A percentile compares a stretch with the other conserved stretches of the same genome.
These are phyloP conservation scores for Atherinosoma microstoma DNA, from an alignment of 2,797 vertebrate species.

Conservation along the genomic window DNA sequence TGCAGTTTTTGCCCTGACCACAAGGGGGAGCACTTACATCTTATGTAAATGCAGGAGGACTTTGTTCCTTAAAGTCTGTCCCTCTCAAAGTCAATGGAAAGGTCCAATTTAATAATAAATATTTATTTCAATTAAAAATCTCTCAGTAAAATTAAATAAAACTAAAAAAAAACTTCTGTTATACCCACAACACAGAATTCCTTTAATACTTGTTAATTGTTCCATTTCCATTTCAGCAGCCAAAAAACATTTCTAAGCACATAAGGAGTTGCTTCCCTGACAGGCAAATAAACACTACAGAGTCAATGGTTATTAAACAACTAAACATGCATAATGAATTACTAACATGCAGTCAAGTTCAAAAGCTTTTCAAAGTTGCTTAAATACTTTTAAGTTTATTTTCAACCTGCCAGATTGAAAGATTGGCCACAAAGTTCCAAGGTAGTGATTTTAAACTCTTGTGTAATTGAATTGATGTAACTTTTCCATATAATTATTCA, in stretches of 20 bases:
- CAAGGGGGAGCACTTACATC: conserved; percentile 70
- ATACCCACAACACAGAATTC: background rate
- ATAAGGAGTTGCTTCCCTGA: conserved; percentile 27
- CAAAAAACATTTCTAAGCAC: conserved; percentile 29
- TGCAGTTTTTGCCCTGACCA: conserved; percentile 66
- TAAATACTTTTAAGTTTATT: background rate
- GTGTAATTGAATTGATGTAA: background rate
- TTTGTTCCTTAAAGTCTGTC: background rate
- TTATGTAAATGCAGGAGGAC: conserved; percentile 24
- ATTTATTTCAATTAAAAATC: background rate
- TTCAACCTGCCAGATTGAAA: background rate
- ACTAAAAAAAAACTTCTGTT: background rate
- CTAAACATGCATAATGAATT: conserved; percentile 17
- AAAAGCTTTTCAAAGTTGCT: conserved; percentile 13
- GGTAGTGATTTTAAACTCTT: background rate
- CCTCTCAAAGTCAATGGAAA: background rate
- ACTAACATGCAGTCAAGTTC: conserved; percentile 11
- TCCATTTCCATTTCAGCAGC: background rate
- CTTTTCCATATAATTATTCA: background rate
- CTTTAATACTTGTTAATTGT: background rate
- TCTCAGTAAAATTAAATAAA: background rate
- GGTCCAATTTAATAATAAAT: background rate
- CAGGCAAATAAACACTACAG: conserved; percentile 33
- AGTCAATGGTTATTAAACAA: conserved; percentile 20
- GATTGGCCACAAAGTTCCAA: background rate